Conservation (phyloP, 2,888 invertebrate genomes). For the Argyresthia goedartella region DNA sequence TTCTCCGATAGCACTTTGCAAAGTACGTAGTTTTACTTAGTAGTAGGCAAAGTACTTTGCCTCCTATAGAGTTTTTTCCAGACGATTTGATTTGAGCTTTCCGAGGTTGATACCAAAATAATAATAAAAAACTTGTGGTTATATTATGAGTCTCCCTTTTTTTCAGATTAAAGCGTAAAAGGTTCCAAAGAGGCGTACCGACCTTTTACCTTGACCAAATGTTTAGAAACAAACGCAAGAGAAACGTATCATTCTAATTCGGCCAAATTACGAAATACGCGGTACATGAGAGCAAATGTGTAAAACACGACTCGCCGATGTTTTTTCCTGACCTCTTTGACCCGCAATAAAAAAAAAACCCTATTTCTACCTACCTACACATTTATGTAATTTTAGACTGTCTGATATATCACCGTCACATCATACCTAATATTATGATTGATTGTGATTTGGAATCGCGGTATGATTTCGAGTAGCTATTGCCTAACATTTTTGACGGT, state of each 20-base stretch:
- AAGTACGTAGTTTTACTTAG: too few relatives aligned
- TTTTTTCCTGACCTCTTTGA: neutral
- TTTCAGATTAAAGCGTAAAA: neutral
- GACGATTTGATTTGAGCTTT: too few relatives aligned
- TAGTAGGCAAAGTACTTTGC: too few relatives aligned
- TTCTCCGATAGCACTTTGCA: too few relatives aligned
- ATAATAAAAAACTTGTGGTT: too few relatives aligned
- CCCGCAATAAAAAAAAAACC: neutral
- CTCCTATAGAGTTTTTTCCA: too few relatives aligned
- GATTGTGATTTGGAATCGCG: constrained; percentile 13
- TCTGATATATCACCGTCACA: constrained; percentile 20
- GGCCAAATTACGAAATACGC: too few relatives aligned
- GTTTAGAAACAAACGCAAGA: too few relatives aligned
- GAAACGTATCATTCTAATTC: too few relatives aligned
- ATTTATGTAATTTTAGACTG: constrained; percentile 12
- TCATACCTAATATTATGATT: constrained; percentile 14
- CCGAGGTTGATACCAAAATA: too few relatives aligned
- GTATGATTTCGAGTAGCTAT: too few relatives aligned
- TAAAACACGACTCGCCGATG: neutral
- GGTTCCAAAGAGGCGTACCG: neutral
- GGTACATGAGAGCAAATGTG: neutral
- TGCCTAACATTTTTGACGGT: too few relatives aligned
- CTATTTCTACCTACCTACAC: neutral
- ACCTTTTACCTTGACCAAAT: neutral
- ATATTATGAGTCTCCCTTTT: neutral